Evolutionary conservation across 1,140 invertebrate genomes (phyloP).

Genomic region (Drosophila rhopaloa): DNA sequence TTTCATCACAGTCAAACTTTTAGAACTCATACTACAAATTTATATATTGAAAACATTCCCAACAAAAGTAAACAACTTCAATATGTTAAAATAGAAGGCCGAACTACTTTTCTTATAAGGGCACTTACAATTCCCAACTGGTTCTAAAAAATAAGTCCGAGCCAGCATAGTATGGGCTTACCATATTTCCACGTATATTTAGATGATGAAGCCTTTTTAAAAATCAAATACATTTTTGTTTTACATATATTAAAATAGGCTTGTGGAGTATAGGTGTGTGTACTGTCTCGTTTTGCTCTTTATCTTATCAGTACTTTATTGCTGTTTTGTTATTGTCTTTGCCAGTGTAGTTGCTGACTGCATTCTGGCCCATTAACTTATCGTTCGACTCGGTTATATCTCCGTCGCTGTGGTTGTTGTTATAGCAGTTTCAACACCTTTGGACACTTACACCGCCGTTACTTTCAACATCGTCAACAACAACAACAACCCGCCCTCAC

Average conservation of each 20-base stretch:
- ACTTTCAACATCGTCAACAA: slow-evolving; percentile 63
- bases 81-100: not conserved
- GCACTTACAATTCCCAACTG: slow-evolving; percentile 1
- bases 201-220: not conserved
- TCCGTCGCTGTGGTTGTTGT: slow-evolving; percentile 34
- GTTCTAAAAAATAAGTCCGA: not conserved
- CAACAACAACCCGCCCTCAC: slow-evolving; percentile 34
- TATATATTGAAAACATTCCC: too few relatives aligned
- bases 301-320: slow-evolving; percentile 33
- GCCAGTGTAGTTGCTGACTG: slow-evolving; percentile 40
- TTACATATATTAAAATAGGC: not conserved
- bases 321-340: slow-evolving; percentile 32
- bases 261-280: not conserved
- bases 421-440: slow-evolving; percentile 71
- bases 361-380: slow-evolving; percentile 37
- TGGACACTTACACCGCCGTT: slow-evolving; percentile 54
- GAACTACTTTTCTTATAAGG: slow-evolving; percentile 1
- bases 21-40: not conserved
- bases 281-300: not conserved
- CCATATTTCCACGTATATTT: too few relatives aligned
- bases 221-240: not conserved
- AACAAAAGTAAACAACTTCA: not conserved
- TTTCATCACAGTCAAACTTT: not conserved
- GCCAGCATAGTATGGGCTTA: not conserved
- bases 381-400: slow-evolving; percentile 12